Evolutionary conservation across 92 coral and sea anemone genomes (phyloP).

Genomic region (Paragorgia papillata): DNA sequence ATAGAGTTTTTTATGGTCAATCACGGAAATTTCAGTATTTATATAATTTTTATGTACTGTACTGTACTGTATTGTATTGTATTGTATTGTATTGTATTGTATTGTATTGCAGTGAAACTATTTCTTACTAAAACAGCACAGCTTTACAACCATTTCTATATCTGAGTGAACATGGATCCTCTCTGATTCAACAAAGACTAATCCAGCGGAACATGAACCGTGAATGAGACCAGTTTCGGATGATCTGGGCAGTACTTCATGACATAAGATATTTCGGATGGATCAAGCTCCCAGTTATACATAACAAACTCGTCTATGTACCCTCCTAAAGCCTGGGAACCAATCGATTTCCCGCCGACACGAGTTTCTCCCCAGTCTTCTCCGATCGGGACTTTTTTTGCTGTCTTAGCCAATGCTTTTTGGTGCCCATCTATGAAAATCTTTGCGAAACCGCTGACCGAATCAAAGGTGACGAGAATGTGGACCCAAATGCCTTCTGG

Average conservation of each 20-base stretch:
- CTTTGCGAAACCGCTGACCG: constrained; percentile 78
- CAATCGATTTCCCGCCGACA: constrained; percentile 72
- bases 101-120: too few relatives aligned
- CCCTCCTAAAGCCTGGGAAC: constrained; percentile 60
- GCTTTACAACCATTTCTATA: too few relatives aligned
- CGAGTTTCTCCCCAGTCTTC: constrained; percentile 77
- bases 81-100: too few relatives aligned
- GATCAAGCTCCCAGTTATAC: constrained; percentile 97
- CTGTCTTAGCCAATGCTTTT: constrained; percentile 64
- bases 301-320: constrained; percentile 90
- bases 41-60: too few relatives aligned
- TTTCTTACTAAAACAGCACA: too few relatives aligned
- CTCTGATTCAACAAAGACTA: too few relatives aligned
- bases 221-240: constrained; percentile 94
- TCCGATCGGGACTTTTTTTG: constrained; percentile 66
- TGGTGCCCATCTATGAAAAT: constrained; percentile 86
- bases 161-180: too few relatives aligned
- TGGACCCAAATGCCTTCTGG: constrained; percentile 99
- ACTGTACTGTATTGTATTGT: too few relatives aligned
- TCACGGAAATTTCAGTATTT: too few relatives aligned
- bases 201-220: constrained; percentile 85
- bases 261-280: constrained; percentile 87
- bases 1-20: too few relatives aligned
- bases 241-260: constrained; percentile 96
- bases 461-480: constrained; percentile 84